Base-by-base conservation (phyloP, 2,113 vertebrate species). In the Etheostoma spectabile region DNA sequence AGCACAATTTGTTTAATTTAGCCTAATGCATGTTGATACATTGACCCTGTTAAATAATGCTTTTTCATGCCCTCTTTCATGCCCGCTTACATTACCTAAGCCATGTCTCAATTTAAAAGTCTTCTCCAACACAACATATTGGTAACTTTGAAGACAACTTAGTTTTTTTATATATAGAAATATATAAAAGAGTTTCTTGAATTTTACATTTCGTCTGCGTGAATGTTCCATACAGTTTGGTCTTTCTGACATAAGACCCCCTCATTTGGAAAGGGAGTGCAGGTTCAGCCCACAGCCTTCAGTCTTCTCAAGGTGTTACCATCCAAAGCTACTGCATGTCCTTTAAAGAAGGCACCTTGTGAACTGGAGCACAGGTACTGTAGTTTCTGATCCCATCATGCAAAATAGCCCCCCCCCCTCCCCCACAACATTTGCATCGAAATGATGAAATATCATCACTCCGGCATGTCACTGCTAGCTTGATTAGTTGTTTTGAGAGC, bases 401-500 rank as follows among this genome's bases (percentile, higher is more conserved):
- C 16, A 49, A 57, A 68, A 51, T 21, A 57, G 11, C 16, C 45
- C 48, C 13, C 16, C 45, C 48, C 13, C 21, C 56, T 27, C 27
- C 27, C 12, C 24, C 42, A 21, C 62, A 35, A 21, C 45, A 19
- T 48, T 48, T 46, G 64, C 12, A 24, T 6, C 49, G 35, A 70
- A 77, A 66, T 79, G 0, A 63, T 84, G 8, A 65, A 63, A 61
- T 64, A 0, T 27, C 14, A 55, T 46, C 33, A 38, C 19, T 49
- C 15, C n/a, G 21, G 52, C 3, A 1, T 33, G 22, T 69, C 48
- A 38, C n/a, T 21, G n/a, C 59, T 56, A 57, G n/a, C 49, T 78
- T 80, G 57, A 76, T 61, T 13, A 42, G 19, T 55, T 76, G 6
- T 59, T 38, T 65, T 64, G 27, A 64, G 46, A 64, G 62, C 56